Base-by-base conservation (phyloP, 2,888 invertebrate species). In the Epinotia nisella region DNA sequence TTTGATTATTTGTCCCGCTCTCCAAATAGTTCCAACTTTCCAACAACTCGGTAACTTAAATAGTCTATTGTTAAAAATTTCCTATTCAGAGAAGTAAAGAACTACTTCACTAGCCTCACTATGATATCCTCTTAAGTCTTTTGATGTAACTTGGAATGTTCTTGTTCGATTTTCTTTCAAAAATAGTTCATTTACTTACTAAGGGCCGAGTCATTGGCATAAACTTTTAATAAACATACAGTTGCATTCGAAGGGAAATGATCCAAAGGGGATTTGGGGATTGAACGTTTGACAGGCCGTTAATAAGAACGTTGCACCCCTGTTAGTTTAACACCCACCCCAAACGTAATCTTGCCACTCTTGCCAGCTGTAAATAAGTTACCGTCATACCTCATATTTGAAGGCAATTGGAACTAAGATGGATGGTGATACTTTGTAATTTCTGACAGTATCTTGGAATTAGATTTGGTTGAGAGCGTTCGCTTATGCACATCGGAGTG, bases 221-320 rank as follows among this genome's bases (percentile, higher is more conserved):
- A 73, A 73, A 73, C 73, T 69, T 69, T 73, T 73, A 64, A 81
- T 83, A 79, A 79, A 82, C 82, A 80, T 78, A 79, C 77, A 76
- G 84, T 83, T 82, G 84, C 79, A 80, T 83, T 80, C 78, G 82
- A 80, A 79, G 77, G 85, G 81, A 81, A 83, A 85, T 87, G 83
- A 86, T 84, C 88, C 85, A 87, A 83, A 85, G 81, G 75, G 86
- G 87, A 90, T 90, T 88, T 87, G 83, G 84, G 87, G 85, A 85
- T 82, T 84, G 86, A 83, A 82, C 82, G 86, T 90, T 86, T 89
- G 92, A 90, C 90, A 85, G 88, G 83, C 82, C 87, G 89, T 91
- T 92, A 92, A 92, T 92, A 91, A 90, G 87, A 86, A 85, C 82
- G 80, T 85, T 85, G 84, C 90, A 85, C 92, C 91, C 92, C 86